A percentile compares a stretch with the other conserved stretches of the same genome.
phyloP scores from a whole-genome alignment of 2,888 invertebrate genomes.

The Agriopis marginaria region DNA sequence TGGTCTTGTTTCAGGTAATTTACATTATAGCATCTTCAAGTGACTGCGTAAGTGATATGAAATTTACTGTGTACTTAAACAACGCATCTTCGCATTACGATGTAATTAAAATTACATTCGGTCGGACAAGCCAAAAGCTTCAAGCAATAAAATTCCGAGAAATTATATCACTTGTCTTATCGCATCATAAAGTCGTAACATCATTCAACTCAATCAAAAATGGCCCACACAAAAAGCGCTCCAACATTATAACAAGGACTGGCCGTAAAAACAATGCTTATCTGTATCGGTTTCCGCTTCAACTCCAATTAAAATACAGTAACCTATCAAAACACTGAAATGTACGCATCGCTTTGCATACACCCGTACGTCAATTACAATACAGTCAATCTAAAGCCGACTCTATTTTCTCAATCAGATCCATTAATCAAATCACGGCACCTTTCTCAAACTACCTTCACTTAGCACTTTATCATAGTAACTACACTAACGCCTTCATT shows the following conservation, averaged over 20 bases:
- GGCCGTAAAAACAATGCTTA: slow-evolving; percentile 50
- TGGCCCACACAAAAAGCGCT: slow-evolving; percentile 46
- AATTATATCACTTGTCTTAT: slow-evolving; percentile 19
- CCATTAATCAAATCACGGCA: slow-evolving; percentile 75
- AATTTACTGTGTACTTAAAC: neutral
- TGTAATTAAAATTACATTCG: neutral
- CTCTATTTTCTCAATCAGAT: slow-evolving; percentile 75
- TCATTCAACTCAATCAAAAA: slow-evolving; percentile 37
- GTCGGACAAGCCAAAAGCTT: neutral
- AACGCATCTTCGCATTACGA: neutral
- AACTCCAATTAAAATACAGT: slow-evolving; percentile 64
- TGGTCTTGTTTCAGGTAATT: slow-evolving; percentile 63
- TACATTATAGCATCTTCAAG: slow-evolving; percentile 18
- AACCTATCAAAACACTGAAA: slow-evolving; percentile 60
- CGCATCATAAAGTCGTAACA: slow-evolving; percentile 30
- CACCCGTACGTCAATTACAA: slow-evolving; percentile 60
- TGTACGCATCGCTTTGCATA: slow-evolving; percentile 60
- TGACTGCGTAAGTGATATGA: slow-evolving; percentile 11
- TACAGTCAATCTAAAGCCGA: slow-evolving; percentile 66
- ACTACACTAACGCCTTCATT: slow-evolving; percentile 1
- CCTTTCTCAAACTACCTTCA: slow-evolving; percentile 36
- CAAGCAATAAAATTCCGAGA: slow-evolving; percentile 5
- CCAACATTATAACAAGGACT: slow-evolving; percentile 49
- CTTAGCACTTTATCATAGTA: slow-evolving; percentile 27
- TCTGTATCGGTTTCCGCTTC: slow-evolving; percentile 56